Evolutionary conservation across 92 coral and sea anemone species (phyloP).

Genomic region (Meandrina meandrites): DNA sequence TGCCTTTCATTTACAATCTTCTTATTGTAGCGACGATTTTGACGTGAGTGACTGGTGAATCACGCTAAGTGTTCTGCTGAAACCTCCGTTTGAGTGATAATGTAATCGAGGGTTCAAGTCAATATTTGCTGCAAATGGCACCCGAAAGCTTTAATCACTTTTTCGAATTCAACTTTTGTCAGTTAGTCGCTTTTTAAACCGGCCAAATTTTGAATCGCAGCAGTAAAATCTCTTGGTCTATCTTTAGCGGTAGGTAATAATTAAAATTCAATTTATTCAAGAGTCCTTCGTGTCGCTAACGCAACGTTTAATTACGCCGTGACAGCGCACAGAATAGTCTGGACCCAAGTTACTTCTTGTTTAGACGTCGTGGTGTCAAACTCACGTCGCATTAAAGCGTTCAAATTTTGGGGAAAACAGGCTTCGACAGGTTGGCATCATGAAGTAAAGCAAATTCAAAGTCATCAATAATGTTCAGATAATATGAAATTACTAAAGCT

Average conservation of each 20-base stretch:
- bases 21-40: not conserved
- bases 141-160: not conserved
- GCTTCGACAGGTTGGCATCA: no score
- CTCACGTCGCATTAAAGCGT: no score
- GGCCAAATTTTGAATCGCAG: constrained; percentile 11
- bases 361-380: no score
- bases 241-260: constrained; percentile 19
- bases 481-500: no score
- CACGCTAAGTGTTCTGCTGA: not conserved
- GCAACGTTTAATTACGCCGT: no score
- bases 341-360: no score
- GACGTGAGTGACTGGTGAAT: not conserved
- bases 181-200: not conserved
- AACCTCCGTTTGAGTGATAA: not conserved
- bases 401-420: no score
- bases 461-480: no score
- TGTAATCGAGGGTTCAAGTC: no score
- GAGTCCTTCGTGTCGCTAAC: not conserved
- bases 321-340: no score
- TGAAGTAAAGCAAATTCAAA: no score
- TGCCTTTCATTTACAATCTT: not conserved
- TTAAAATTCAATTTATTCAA: constrained; percentile 20
- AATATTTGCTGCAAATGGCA: not conserved
- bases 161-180: not conserved
- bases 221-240: not conserved